Conservation (phyloP, 2,888 invertebrate genomes). For the Tipula lateralis region DNA sequence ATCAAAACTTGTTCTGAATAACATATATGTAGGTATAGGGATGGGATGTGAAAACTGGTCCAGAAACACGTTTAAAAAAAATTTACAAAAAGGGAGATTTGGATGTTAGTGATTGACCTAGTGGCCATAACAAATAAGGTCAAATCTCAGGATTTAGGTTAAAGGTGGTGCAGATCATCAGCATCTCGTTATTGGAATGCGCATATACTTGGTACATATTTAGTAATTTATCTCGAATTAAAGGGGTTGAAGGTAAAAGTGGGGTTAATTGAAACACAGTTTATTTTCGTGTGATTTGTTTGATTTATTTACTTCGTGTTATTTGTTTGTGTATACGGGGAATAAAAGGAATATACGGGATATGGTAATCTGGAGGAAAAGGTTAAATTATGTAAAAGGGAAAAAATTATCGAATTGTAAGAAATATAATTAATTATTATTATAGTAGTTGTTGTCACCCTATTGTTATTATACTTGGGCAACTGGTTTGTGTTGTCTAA, state of each 20-base stretch:
- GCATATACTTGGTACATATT: not conserved
- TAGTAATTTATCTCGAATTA: not conserved
- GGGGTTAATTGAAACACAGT: not conserved
- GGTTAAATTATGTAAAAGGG: not conserved
- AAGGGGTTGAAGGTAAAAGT: not conserved
- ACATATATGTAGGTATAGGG: not conserved
- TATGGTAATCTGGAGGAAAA: constrained; percentile 19
- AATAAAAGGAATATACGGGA: not conserved
- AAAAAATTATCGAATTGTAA: not conserved
- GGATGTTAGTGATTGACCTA: not conserved
- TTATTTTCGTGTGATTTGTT: not conserved
- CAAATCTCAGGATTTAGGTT: not conserved
- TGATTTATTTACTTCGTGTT: not conserved
- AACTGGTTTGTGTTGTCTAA: not conserved
- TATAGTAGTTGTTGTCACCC: constrained; percentile 3
- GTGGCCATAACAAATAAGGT: not conserved
- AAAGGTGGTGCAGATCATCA: not conserved
- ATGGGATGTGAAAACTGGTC: not conserved
- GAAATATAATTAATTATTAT: constrained; percentile 15
- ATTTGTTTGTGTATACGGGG: not conserved
- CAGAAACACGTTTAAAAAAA: not conserved
- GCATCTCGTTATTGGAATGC: not conserved
- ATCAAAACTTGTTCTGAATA: not conserved
- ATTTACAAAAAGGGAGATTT: not conserved
- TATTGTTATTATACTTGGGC: not conserved